phyloP scores from a whole-genome alignment of 2,113 vertebrate species.

The Sinocyclocheilus grahami region DNA sequence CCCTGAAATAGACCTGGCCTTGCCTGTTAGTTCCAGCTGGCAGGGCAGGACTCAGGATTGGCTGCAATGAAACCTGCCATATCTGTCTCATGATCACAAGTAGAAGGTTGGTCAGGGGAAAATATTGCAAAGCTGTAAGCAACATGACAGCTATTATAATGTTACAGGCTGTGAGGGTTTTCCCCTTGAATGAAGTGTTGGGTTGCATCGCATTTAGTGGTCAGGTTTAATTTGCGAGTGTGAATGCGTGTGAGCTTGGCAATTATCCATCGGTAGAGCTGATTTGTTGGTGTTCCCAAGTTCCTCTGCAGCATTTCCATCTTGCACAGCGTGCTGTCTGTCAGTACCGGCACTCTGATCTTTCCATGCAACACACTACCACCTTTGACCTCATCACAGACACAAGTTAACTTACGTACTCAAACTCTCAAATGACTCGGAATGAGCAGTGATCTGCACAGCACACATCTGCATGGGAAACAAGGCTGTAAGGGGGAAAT shows the following conservation, averaged over 20 bases:
- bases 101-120: constrained; percentile 58
- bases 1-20: constrained; percentile 49
- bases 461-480: neutral
- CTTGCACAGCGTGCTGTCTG: constrained; percentile 31
- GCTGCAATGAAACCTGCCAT: constrained; percentile 61
- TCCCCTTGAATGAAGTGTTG: neutral
- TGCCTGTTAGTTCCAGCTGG: constrained; percentile 52
- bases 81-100: constrained; percentile 58
- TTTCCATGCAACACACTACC: constrained; percentile 49
- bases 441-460: constrained; percentile 17
- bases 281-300: constrained; percentile 53
- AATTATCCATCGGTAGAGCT: neutral
- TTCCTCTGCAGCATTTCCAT: constrained; percentile 6
- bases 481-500: neutral
- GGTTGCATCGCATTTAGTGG: neutral
- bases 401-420: constrained; percentile 9
- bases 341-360: constrained; percentile 32
- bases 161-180: constrained; percentile 38
- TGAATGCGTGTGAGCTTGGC: neutral
- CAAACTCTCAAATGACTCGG: constrained; percentile 21
- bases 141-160: constrained; percentile 52
- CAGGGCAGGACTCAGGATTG: constrained; percentile 44
- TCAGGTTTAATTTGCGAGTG: neutral
- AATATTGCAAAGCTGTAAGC: constrained; percentile 59
- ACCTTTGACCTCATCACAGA: constrained; percentile 53